Conservation (phyloP, 2,113 vertebrate species). For the Aramus guarauna region DNA sequence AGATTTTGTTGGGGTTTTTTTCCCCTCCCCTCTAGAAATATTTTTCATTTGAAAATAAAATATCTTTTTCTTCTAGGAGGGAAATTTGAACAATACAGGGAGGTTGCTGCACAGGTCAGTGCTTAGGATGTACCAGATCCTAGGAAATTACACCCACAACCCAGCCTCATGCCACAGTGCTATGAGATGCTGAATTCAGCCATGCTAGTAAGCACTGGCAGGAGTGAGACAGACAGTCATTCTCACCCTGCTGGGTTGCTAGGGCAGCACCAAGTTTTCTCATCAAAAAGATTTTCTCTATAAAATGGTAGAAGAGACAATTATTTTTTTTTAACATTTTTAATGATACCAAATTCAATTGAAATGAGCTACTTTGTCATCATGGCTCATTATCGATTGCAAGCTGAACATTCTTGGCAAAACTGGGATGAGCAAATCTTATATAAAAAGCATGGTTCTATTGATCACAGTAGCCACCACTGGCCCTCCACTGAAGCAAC, state of each 20-base stretch:
- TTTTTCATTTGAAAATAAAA: neutral
- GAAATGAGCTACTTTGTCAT: conserved; percentile 57
- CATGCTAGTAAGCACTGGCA: neutral
- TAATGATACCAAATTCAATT: conserved; percentile 48
- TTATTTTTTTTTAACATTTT: conserved; percentile 20
- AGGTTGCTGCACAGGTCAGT: neutral
- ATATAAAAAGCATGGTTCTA: conserved; percentile 50
- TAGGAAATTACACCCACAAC: neutral
- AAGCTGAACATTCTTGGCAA: conserved; percentile 45
- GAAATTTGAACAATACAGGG: neutral
- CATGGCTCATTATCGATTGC: conserved; percentile 37
- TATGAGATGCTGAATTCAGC: neutral
- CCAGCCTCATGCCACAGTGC: rapidly evolving
- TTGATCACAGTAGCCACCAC: conserved; percentile 43
- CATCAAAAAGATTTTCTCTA: neutral
- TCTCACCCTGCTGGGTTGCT: neutral
- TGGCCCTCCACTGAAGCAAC: conserved; percentile 26
- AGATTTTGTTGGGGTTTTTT: neutral
- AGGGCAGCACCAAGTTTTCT: conserved; percentile 1
- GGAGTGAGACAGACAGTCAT: neutral
- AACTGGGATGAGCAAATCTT: conserved; percentile 36
- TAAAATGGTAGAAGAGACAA: neutral
- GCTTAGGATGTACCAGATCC: neutral
- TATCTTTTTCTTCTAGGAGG: neutral
- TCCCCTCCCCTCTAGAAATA: rapidly evolving